Evolutionary conservation across 2,888 invertebrate genomes (phyloP).

Genomic region (Flexamia atlantica): DNA sequence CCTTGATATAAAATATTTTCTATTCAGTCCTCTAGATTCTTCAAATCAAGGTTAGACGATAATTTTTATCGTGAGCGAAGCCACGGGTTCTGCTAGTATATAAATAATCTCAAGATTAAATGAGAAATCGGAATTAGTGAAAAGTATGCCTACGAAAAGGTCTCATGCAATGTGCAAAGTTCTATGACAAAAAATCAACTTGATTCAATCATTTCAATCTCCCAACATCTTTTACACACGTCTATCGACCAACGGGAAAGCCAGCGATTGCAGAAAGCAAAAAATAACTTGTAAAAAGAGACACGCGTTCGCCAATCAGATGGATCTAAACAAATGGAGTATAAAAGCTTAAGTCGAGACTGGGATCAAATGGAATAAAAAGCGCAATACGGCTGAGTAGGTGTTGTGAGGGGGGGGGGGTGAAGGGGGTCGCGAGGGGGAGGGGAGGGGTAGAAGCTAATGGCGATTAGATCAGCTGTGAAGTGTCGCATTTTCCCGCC

Average conservation of each 20-base stretch:
- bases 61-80: too few species aligned
- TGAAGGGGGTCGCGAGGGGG: not conserved
- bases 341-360: conserved; percentile 28
- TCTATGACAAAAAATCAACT: too few species aligned
- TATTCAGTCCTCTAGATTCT: too few species aligned
- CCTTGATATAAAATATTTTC: too few species aligned
- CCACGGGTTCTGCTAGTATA: too few species aligned
- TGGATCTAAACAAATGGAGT: conserved; percentile 22
- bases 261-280: not conserved
- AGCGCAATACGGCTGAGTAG: conserved; percentile 20
- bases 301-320: not conserved
- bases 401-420: not conserved
- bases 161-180: too few species aligned
- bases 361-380: conserved; percentile 37
- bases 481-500: conserved; percentile 40
- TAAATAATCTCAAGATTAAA: too few species aligned
- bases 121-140: too few species aligned
- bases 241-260: not conserved
- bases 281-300: not conserved
- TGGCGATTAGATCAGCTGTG: conserved; percentile 38
- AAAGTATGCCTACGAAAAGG: too few species aligned
- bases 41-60: too few species aligned
- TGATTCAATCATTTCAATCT: too few species aligned
- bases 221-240: too few species aligned
- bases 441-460: not conserved